Evolutionary conservation across 2,888 invertebrate genomes (phyloP).

Genomic region (Ellobium chinense): DNA sequence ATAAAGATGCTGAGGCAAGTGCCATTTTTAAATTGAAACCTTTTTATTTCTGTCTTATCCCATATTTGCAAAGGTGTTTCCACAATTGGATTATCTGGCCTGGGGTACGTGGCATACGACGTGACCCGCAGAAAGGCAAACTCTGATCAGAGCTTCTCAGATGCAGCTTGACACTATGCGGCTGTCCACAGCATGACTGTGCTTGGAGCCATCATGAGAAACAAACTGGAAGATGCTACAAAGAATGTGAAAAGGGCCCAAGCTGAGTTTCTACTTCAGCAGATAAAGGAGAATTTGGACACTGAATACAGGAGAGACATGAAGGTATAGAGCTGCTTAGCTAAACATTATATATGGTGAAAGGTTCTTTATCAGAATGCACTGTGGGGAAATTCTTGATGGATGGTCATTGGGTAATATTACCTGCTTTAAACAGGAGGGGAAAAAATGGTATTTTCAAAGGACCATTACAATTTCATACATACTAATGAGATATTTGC

Average conservation of each 20-base stretch:
- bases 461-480: too few relatives aligned
- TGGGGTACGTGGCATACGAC: conserved; percentile 36
- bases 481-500: too few relatives aligned
- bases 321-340: too few relatives aligned
- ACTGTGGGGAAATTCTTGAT: too few relatives aligned
- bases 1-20: too few relatives aligned
- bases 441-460: too few relatives aligned
- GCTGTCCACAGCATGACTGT: conserved; percentile 57
- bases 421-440: too few relatives aligned
- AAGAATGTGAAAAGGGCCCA: conserved; percentile 63
- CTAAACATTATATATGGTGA: too few relatives aligned
- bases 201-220: conserved; percentile 57
- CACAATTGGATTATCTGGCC: conserved; percentile 6
- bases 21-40: too few relatives aligned
- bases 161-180: conserved; percentile 63
- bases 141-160: conserved; percentile 42
- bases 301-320: conserved; percentile 69
- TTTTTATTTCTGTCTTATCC: too few relatives aligned
- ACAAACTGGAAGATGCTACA: conserved; percentile 62
- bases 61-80: conserved; percentile 38
- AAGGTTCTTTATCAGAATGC: too few relatives aligned
- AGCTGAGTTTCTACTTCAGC: conserved; percentile 62
- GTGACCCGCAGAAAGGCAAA: conserved; percentile 41
- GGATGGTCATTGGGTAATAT: too few relatives aligned
- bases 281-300: conserved; percentile 63